Percentiles rank a stretch among this genome's conserved stretches.
Evolutionary conservation across 2,888 invertebrate species (phyloP).

Genomic region (Subacronicta megacephala): DNA sequence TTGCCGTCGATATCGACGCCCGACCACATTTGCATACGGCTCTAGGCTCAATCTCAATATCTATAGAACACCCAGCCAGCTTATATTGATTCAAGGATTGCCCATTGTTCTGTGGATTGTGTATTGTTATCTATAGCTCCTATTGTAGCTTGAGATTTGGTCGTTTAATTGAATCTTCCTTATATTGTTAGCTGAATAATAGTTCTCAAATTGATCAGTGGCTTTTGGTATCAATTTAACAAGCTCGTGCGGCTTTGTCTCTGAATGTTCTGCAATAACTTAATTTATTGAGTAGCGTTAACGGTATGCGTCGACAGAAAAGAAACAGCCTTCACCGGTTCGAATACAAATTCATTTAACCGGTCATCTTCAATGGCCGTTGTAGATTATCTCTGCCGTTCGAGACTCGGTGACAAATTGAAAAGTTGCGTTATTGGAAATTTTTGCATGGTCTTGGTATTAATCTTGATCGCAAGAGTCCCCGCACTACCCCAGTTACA

Average conservation of each 20-base stretch:
- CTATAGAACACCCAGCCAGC: slow-evolving; percentile 61
- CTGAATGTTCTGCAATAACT: slow-evolving; percentile 33
- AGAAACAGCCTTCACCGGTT: slow-evolving; percentile 42
- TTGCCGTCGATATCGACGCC: slow-evolving; percentile 75
- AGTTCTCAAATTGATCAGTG: slow-evolving; percentile 57
- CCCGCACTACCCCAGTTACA: slow-evolving; percentile 63
- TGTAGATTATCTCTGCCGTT: slow-evolving; percentile 53
- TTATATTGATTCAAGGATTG: slow-evolving; percentile 76
- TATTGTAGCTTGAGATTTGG: slow-evolving; percentile 71
- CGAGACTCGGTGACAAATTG: slow-evolving; percentile 56
- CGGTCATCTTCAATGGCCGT: slow-evolving; percentile 49
- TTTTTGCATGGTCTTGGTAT: slow-evolving; percentile 55
- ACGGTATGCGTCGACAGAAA: slow-evolving; percentile 36
- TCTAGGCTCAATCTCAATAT: slow-evolving; percentile 60
- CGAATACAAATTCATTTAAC: slow-evolving; percentile 53
- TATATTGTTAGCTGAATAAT: slow-evolving; percentile 67
- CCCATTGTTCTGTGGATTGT: slow-evolving; percentile 78
- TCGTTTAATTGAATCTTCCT: slow-evolving; percentile 74
- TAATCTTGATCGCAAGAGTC: slow-evolving; percentile 58
- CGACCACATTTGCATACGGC: slow-evolving; percentile 78
- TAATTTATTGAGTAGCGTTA: slow-evolving; percentile 28
- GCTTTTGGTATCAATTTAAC: slow-evolving; percentile 51
- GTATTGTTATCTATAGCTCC: slow-evolving; percentile 72
- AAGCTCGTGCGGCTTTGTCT: slow-evolving; percentile 28
- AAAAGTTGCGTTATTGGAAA: slow-evolving; percentile 58